Conservation (phyloP, 2,888 invertebrate genomes). For the Leptopilina syphax region DNA sequence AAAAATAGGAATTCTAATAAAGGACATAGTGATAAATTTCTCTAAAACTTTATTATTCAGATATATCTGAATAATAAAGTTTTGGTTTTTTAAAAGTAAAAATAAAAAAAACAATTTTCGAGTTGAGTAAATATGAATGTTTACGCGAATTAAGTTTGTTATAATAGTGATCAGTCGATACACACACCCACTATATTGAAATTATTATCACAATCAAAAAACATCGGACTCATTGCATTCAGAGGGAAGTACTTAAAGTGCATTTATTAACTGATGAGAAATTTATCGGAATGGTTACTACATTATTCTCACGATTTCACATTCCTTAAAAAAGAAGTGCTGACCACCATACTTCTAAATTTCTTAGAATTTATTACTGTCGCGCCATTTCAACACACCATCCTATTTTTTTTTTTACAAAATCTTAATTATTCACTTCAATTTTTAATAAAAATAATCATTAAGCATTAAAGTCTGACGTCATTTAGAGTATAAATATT, state of each 20-base stretch:
- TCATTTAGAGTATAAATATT: too few species aligned
- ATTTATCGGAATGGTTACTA: constrained; percentile 31
- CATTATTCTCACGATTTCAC: constrained; percentile 11
- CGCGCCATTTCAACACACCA: neutral
- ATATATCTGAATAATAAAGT: too few species aligned
- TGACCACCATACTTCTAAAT: constrained; percentile 16
- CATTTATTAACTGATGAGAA: constrained; percentile 29
- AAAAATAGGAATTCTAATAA: too few species aligned
- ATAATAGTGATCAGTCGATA: neutral
- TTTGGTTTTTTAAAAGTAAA: too few species aligned
- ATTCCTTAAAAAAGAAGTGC: constrained; percentile 24
- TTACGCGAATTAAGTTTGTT: too few species aligned
- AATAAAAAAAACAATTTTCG: too few species aligned
- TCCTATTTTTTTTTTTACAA: neutral
- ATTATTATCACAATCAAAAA: constrained; percentile 35
- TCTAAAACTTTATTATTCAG: too few species aligned
- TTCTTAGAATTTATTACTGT: constrained; percentile 2
- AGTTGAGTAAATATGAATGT: too few species aligned
- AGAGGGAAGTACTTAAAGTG: constrained; percentile 9
- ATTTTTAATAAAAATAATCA: too few species aligned
- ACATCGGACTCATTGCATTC: constrained; percentile 12
- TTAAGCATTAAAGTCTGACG: too few species aligned
- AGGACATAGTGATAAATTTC: too few species aligned
- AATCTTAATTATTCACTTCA: too few species aligned
- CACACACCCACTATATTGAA: constrained; percentile 35